Base-by-base conservation (phyloP, 2,797 vertebrate species). In the Periophthalmus magnuspinnatus region DNA sequence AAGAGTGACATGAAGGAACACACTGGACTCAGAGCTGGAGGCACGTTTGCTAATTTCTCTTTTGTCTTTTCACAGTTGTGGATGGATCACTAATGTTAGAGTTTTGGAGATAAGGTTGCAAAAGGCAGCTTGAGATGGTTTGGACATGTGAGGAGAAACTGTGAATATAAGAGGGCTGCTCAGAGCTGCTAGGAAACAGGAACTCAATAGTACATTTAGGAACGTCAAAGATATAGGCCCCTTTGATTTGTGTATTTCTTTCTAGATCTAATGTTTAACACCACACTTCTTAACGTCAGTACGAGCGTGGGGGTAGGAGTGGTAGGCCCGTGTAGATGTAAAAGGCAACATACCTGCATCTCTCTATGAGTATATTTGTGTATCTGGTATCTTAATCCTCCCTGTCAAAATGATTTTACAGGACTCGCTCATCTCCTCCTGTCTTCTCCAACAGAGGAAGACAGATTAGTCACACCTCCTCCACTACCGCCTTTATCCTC, bases 401-500 rank as follows among this genome's bases (percentile, higher is more conserved):
- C 83, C 86, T 68, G 87, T 91, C 90, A 91, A 86, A 87, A 91
- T 86, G 85, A 91, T 93, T 92, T 90, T 90, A 89, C 88, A 90
- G 87, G 75, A 65, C 82, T 85, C 82, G 80, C 86, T 93, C 89
- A 93, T 90, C 89, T 88, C 84, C 72, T 84, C 86, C 86, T 79
- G 82, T 88, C 84, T 89, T 87, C 83, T 83, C 81, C 79, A 90
- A 90, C 84, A 84, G 84, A 92, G 88, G 89, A 90, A 90, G 88
- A 90, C 81, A 84, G 86, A 92, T 93, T 92, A 92, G 91, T 92
- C 89, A 90, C 90, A 91, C 89, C 89, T 89, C 88, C 86, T 90
- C 87, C 89, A 80, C 87, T 88, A 76, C 81, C 88, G 77, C 76
- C 78, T 88, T 90, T 84, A 86, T 91, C 85, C 88, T 78, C 72